Conservation (phyloP, 2,888 invertebrate genomes). For the Sphecodes monilicornis region DNA sequence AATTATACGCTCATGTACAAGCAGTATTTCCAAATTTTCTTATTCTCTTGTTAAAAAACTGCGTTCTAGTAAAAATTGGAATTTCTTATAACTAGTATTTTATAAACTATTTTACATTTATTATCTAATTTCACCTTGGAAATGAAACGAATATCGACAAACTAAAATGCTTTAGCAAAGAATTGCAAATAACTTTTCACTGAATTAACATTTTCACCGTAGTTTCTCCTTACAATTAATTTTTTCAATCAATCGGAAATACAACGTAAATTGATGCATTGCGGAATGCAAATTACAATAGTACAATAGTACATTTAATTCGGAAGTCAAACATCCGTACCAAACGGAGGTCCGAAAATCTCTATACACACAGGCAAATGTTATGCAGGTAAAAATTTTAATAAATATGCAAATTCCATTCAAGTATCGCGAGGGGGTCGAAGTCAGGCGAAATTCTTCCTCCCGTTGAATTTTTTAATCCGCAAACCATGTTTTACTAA, state of each 20-base stretch:
- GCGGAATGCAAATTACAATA: neutral
- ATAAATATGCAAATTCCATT: slow-evolving; percentile 12
- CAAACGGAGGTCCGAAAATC: neutral
- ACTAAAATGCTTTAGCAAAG: neutral
- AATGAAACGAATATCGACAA: neutral
- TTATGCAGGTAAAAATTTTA: neutral
- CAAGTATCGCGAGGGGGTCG: neutral
- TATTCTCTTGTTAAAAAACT: neutral
- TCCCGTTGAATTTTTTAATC: slow-evolving; percentile 23
- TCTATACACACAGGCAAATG: neutral
- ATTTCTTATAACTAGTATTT: neutral
- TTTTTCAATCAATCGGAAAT: neutral
- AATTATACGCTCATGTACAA: neutral
- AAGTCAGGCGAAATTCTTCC: slow-evolving; percentile 11
- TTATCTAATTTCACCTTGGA: neutral
- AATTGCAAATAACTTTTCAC: neutral
- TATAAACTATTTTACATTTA: neutral
- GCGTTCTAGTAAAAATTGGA: neutral
- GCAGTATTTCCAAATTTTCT: neutral
- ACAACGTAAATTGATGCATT: neutral
- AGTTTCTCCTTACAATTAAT: neutral
- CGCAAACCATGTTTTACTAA: slow-evolving; percentile 1
- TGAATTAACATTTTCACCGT: neutral
- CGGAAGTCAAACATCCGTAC: neutral
- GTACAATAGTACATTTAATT: too few relatives aligned